Base-by-base conservation (phyloP, 2,888 invertebrate species). In the Drosophila neotestacea region DNA sequence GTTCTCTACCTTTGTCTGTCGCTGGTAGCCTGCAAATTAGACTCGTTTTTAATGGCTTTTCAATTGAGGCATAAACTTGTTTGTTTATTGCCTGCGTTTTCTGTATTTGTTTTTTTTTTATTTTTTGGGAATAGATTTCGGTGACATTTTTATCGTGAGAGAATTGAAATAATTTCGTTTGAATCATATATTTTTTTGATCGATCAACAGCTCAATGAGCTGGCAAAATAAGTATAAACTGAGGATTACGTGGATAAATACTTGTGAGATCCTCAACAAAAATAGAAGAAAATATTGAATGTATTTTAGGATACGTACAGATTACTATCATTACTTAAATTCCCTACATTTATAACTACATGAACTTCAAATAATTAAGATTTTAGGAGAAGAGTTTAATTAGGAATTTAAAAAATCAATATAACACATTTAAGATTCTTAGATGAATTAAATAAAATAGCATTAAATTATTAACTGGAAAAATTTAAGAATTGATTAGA, bases 31-130 rank as follows among this genome's bases (percentile, higher is more conserved):
- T 78, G 85, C 68, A 69, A 77, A 82, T 67, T 80, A 73, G 80
- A 73, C 75, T 69, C 59, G 86, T 74, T 85, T 70, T 68, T 86
- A 86, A 88, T 86, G 69, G 73, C 55, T 62, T 84, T 78, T 86
- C 81, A 75, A 88, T 86, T 80, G 84, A 73, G 84, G 66, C 66
- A 75, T 66, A 74, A 79, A 71, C 70, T 67, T 73, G 70, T 74
- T 74, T 75, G 60, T 73, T 79, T 88, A 85, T 84, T 83, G 65
- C 54, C 62, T 65, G 54, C 50, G 64, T 65, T 71, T 52, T 50
- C 27, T 38, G 9, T 36, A 36, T 36, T 27, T 50, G 11, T 5
- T 48, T 39, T 39, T 36, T 36, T 36, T 38, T 39, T 34, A 63
- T 42, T 38, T 39, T 34, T 66, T 39, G 30, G 13, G 1, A 32